Evolutionary conservation across 2,797 vertebrate species (phyloP).

Genomic region (Fringilla coelebs): DNA sequence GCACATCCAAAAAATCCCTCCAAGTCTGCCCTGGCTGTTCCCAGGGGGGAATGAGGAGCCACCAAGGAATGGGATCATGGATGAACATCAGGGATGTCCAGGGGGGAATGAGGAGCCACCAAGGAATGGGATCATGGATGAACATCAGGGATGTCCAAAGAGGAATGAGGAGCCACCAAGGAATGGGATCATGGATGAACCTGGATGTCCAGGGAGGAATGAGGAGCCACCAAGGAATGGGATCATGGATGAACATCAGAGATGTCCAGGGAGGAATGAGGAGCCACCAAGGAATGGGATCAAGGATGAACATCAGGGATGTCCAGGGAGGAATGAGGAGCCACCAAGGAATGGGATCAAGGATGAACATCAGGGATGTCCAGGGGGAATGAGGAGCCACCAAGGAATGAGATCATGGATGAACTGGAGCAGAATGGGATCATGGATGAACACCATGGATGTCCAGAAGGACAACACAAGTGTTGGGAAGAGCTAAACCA

Average conservation of each 20-base stretch:
- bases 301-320: background rate
- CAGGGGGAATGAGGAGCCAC: background rate
- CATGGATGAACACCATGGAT: background rate
- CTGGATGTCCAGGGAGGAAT: too few relatives aligned
- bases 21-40: rapidly evolving
- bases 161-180: background rate
- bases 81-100: background rate
- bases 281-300: background rate
- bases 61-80: background rate
- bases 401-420: background rate
- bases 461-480: rapidly evolving
- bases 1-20: background rate
- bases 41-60: background rate
- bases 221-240: background rate
- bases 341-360: background rate
- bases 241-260: background rate
- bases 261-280: background rate
- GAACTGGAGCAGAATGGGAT: background rate
- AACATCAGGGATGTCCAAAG: background rate
- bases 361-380: background rate
- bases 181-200: background rate
- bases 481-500: rapidly evolving
- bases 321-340: background rate
- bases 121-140: background rate
- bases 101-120: background rate